Conservation (phyloP, 2,113 vertebrate species). For the Malaclemys terrapin region DNA sequence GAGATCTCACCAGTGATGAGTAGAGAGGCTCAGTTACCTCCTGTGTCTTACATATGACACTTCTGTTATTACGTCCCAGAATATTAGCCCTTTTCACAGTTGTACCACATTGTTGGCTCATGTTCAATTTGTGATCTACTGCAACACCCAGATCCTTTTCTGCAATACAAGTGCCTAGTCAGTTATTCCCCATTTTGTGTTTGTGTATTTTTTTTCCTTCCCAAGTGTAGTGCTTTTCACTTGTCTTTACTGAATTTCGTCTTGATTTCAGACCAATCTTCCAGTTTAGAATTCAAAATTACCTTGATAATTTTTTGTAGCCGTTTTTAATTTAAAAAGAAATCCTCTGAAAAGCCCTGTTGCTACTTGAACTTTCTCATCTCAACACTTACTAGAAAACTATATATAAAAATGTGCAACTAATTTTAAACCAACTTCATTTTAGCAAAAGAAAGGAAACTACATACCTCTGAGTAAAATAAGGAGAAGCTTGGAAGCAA, state of each 20-base stretch:
- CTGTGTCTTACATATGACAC: too few species aligned
- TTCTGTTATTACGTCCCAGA: too few species aligned
- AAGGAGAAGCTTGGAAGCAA: not conserved
- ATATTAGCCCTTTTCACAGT: too few species aligned
- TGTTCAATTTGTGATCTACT: too few species aligned
- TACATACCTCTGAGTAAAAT: not conserved
- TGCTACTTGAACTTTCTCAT: not conserved
- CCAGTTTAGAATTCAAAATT: not conserved
- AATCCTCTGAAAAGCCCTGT: not conserved
- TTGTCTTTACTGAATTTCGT: too few species aligned
- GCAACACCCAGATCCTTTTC: too few species aligned
- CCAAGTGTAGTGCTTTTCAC: not conserved
- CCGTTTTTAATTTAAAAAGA: not conserved
- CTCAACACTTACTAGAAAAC: not conserved
- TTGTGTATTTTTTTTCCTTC: too few species aligned
- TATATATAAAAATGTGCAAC: not conserved
- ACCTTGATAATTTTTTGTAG: not conserved
- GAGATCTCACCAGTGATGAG: too few species aligned
- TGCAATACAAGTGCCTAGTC: too few species aligned
- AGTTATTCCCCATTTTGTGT: too few species aligned
- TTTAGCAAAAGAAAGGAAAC: not conserved
- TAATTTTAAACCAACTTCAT: slow-evolving; percentile 17
- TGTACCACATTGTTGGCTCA: too few species aligned
- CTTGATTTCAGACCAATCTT: not conserved
- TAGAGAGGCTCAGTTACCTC: too few species aligned